Base-by-base conservation (phyloP, 2,888 invertebrate species). In the Acrobeloides nanus region DNA sequence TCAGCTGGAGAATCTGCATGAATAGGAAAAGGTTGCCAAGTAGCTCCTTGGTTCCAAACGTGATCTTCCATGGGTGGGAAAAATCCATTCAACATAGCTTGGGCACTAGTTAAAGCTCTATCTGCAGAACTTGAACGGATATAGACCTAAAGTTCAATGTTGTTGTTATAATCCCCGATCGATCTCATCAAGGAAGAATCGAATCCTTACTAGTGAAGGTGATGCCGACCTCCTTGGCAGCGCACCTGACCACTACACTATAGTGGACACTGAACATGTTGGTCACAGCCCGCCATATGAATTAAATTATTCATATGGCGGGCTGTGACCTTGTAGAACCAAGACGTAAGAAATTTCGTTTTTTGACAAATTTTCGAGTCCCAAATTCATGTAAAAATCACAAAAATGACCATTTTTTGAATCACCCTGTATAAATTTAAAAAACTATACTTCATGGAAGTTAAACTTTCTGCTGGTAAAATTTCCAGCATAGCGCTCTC, bases 21-120 rank as follows among this genome's bases (percentile, higher is more conserved):
- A 5, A 65, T 54, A 3, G 65, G 59, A 38, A 64, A 55, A 8
- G 65, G 65, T 27, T 62, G 64, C 65, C 65, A 65, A n/a, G n/a
- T n/a, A n/a, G n/a, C n/a, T n/a, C n/a, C n/a, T n/a, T n/a, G n/a
- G n/a, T n/a, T n/a, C n/a, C n/a, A n/a, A n/a, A n/a, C n/a, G n/a
- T n/a, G n/a, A n/a, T n/a, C n/a, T 23, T 53, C 42, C 17, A 54
- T 34, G 8, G 66, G 60, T 8, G 63, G 84, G 73, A 81, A 87
- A 39, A 87, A 75, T 0, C 86, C 89, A 42, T 87, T 87, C 54
- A 89, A 78, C 74, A 87, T 84, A 1, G 84, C 80, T 69, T 84
- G 81, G 0, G 87, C 89, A 48, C 87, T 88, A 85, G 87, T 87
- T 45, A 77, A 47, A 2, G 76, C 74, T 27, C 76, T 50, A 38